A percentile compares a stretch with the other conserved stretches of the same genome.
Conservation (phyloP, 2,888 invertebrate genomes). For the Trissoscelio sp. region DNA sequence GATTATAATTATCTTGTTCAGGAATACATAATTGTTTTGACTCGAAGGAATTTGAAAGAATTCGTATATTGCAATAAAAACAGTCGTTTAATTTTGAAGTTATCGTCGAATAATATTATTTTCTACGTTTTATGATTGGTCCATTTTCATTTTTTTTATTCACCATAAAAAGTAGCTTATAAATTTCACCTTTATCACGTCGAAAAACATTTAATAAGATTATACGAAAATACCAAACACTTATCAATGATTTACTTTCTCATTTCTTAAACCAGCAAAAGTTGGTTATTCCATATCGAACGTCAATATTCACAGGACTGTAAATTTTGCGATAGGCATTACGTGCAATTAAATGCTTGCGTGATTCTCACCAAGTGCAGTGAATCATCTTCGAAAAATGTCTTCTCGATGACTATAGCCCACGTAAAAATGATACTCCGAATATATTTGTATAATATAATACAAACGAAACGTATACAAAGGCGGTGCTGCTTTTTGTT, state of each 20-base stretch:
- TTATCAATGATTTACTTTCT: constrained; percentile 58
- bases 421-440: constrained; percentile 30
- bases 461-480: constrained; percentile 21
- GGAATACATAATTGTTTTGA: too few species aligned
- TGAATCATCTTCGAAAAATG: constrained; percentile 58
- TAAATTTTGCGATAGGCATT: constrained; percentile 62
- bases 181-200: constrained; percentile 43
- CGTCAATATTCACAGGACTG: constrained; percentile 45
- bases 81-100: background rate
- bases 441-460: constrained; percentile 27
- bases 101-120: constrained; percentile 8
- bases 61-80: background rate
- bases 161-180: constrained; percentile 34
- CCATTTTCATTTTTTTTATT: constrained; percentile 5
- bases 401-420: constrained; percentile 9
- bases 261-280: constrained; percentile 34
- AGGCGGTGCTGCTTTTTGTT: constrained; percentile 11
- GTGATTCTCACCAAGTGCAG: constrained; percentile 7
- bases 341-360: constrained; percentile 54
- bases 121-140: constrained; percentile 5
- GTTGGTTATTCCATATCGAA: constrained; percentile 48
- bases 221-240: constrained; percentile 43
- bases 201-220: constrained; percentile 54
- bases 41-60: background rate
- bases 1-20: too few species aligned